Evolutionary conservation across 2,888 invertebrate species (phyloP).

Genomic region (Polymixis lichenea): DNA sequence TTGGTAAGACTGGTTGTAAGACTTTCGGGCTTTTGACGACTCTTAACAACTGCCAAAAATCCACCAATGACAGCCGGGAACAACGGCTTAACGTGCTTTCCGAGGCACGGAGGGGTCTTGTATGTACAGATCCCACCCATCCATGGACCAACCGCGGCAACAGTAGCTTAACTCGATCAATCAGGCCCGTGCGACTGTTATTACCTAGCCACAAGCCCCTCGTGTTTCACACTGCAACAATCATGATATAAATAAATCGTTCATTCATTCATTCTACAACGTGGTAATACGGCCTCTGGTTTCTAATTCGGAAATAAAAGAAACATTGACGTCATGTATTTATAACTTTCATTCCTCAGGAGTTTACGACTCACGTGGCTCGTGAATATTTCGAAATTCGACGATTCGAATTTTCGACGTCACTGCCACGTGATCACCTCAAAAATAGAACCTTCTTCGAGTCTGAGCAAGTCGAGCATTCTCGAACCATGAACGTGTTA

Average conservation of each 20-base stretch:
- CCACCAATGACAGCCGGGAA: too few relatives aligned
- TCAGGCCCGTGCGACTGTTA: too few relatives aligned
- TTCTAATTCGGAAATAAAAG: background rate
- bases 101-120: too few relatives aligned
- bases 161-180: too few relatives aligned
- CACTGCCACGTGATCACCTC: constrained; percentile 16
- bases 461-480: background rate
- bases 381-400: constrained; percentile 18
- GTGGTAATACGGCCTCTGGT: background rate
- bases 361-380: background rate
- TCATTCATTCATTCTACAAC: background rate
- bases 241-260: background rate
- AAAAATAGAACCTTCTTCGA: constrained; percentile 4
- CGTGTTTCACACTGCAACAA: background rate
- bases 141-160: too few relatives aligned
- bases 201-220: too few relatives aligned
- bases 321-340: constrained; percentile 12
- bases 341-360: constrained; percentile 10
- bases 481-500: background rate
- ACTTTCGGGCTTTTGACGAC: too few relatives aligned
- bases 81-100: too few relatives aligned
- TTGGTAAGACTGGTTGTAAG: too few relatives aligned
- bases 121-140: too few relatives aligned
- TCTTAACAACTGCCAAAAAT: too few relatives aligned
- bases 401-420: background rate